Base-by-base conservation (phyloP, 1,140 invertebrate genomes). In the Heliconius congener region DNA sequence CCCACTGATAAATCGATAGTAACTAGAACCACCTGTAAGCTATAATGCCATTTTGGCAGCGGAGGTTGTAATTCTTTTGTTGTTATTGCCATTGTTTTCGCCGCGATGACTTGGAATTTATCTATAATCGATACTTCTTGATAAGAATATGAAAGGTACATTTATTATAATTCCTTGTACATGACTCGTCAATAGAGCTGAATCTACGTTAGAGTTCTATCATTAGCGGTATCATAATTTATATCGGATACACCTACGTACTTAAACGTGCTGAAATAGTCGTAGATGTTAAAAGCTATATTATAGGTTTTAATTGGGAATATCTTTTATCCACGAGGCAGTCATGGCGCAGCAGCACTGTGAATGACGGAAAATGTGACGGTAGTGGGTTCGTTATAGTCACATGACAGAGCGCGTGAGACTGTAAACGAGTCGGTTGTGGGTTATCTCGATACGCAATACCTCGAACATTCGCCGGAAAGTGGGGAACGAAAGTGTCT, bases 31-130 rank as follows among this genome's bases (percentile, higher is more conserved):
- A 93, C 90, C 92, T 91, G 91, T 86, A 82, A 86, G 76, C 88
- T 85, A 89, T 88, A 89, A 85, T 87, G 85, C 85, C 87, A 86
- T 90, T 91, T 93, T 93, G 91, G 91, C 91, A 90, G 84, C 84
- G 80, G 80, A 88, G 89, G 88, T 91, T 91, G 88, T 92, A 91
- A 91, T 93, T 92, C 92, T 90, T 91, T 93, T 92, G 91, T 93
- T 88, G 75, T 83, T 83, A 72, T 75, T 70, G 73, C 73, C 46
- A 81, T 81, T 81, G 80, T 81, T 81, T 81, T 78, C 73, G 30
- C 50, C 66, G 80, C 60, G 76, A 81, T 81, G 76, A 81, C 73
- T 81, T 70, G 80, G 66, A 23, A 60, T 81, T 81, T 78, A 73
- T 74, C 72, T 23, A 81, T 78, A 81, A 81, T 78, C 76, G 80